Percentiles rank a stretch among this genome's conserved stretches.
Conservation (phyloP, 2,797 vertebrate genomes). For the Acanthiza pusilla region DNA sequence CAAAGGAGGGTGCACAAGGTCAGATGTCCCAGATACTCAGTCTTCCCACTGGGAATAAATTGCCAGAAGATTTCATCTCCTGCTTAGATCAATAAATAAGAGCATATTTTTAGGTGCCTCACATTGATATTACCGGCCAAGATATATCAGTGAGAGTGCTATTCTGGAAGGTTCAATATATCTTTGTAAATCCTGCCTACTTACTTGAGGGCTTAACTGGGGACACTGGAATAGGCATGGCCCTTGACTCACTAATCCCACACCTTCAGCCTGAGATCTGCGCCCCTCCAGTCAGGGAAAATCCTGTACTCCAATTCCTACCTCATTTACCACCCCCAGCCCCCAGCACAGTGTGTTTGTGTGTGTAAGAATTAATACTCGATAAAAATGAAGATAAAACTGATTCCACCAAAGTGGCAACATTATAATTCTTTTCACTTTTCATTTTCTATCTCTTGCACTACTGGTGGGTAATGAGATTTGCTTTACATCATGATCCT, state of each 20-base stretch:
- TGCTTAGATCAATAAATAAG: background rate
- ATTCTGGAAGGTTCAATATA: background rate
- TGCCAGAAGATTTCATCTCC: background rate
- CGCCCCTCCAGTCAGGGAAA: background rate
- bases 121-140: background rate
- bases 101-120: background rate
- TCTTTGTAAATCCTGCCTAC: background rate
- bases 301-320: background rate
- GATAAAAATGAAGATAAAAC: background rate
- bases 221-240: background rate
- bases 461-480: background rate
- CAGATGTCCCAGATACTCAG: background rate
- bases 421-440: background rate
- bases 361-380: background rate
- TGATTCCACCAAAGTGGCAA: background rate
- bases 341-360: accelerated
- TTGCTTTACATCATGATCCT: constrained; percentile 22
- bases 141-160: background rate
- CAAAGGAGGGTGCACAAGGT: background rate
- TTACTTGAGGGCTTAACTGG: background rate
- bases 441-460: background rate
- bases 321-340: background rate
- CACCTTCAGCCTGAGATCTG: background rate
- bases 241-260: background rate
- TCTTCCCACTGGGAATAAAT: background rate